Conservation (phyloP, 2,113 vertebrate species). For the Rhea pennata region DNA sequence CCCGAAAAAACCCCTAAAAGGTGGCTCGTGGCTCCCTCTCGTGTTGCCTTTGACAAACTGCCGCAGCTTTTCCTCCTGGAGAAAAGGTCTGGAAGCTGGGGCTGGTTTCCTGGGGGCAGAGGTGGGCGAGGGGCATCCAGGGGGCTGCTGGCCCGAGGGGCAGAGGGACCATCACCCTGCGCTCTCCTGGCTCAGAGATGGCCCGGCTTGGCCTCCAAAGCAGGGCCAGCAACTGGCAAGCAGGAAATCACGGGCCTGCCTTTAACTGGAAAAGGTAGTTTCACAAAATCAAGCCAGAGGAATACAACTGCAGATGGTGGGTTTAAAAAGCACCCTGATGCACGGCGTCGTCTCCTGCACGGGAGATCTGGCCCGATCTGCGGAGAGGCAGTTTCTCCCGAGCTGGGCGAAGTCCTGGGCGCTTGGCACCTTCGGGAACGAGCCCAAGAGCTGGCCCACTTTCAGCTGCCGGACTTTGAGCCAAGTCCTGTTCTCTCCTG, state of each 20-base stretch:
- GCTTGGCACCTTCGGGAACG: not conserved
- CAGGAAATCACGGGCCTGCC: too few relatives aligned
- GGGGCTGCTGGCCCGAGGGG: too few relatives aligned
- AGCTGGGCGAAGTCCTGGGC: not conserved
- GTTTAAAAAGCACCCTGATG: too few relatives aligned
- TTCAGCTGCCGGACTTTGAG: not conserved
- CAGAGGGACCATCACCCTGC: too few relatives aligned
- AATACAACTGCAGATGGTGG: too few relatives aligned
- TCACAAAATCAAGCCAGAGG: not conserved
- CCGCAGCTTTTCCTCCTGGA: not conserved
- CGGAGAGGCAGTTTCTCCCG: not conserved
- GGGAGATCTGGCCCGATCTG: not conserved
- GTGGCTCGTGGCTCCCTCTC: constrained; percentile 47
- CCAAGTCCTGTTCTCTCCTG: not conserved
- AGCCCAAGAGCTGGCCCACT: not conserved
- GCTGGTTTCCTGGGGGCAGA: too few relatives aligned
- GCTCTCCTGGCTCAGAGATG: too few relatives aligned
- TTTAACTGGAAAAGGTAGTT: not conserved
- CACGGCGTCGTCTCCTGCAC: too few relatives aligned
- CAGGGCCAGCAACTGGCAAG: too few relatives aligned
- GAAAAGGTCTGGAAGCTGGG: not conserved
- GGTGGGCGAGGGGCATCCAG: too few relatives aligned
- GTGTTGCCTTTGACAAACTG: not conserved
- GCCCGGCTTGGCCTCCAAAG: too few relatives aligned
- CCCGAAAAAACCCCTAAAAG: not conserved